Percentiles rank a stretch among this genome's conserved stretches.
phyloP scores from a whole-genome alignment of 2,113 vertebrate genomes.

The Seriola dumerili region DNA sequence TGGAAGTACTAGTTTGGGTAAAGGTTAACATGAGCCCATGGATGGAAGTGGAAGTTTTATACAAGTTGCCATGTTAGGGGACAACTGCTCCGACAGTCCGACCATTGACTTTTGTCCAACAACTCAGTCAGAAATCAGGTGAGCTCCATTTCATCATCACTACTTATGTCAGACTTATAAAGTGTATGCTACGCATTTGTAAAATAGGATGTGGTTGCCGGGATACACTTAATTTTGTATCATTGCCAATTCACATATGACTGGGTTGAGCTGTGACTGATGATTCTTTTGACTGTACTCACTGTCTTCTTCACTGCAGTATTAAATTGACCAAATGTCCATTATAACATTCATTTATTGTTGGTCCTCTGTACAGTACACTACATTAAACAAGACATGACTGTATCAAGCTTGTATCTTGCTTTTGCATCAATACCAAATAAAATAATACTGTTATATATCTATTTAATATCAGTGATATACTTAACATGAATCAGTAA shows the following conservation, averaged over 20 bases:
- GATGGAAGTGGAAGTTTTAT: conserved; percentile 3
- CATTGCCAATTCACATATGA: too few relatives aligned
- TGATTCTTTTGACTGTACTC: not conserved
- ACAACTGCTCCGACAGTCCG: conserved; percentile 50
- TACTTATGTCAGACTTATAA: not conserved
- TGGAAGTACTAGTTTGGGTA: not conserved
- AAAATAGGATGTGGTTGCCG: not conserved
- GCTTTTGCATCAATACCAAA: not conserved
- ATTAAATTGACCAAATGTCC: not conserved
- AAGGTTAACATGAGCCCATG: not conserved
- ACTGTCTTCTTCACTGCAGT: not conserved
- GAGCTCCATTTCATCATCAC: conserved; percentile 27
- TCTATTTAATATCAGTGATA: not conserved
- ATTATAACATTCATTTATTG: not conserved
- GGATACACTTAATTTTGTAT: too few relatives aligned
- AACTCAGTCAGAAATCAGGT: conserved; percentile 46
- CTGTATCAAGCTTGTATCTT: not conserved
- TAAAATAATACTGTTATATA: not conserved
- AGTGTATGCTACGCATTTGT: not conserved
- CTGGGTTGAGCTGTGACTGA: not conserved
- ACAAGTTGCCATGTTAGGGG: conserved; percentile 37
- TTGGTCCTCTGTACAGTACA: too few relatives aligned
- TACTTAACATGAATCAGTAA: too few relatives aligned
- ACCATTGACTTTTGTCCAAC: conserved; percentile 40
- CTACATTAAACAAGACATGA: not conserved